Base-by-base conservation (phyloP, 2,797 vertebrate species). In the Cephalopachus bancanus region DNA sequence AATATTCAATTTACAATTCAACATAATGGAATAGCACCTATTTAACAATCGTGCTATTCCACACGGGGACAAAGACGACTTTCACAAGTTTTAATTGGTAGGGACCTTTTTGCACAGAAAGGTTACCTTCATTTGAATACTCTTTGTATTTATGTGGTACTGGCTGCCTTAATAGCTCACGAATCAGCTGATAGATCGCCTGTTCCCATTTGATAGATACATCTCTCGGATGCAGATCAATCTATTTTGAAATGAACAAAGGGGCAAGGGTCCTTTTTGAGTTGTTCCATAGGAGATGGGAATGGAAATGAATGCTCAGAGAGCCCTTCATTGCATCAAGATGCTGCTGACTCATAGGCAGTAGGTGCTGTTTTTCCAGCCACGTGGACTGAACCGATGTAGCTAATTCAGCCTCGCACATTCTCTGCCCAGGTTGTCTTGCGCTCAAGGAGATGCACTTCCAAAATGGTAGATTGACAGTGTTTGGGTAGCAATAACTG, bases 161-260 rank as follows among this genome's bases (percentile, higher is more conserved):
- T 72, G 69, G 22, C 51, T 96, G 69, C 64, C 86, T 92, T 86
- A 71, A 90, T 67, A 96, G 33, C 75, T 89, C 87, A 85, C 1
- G 3, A 93, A 79, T 97, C 76, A 83, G 76, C 28, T 30, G 87
- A 90, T 85, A 60, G 74, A 89, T 96, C 93, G 91, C 90, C 94
- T 89, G 55, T 85, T 24, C 67, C 33, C 62, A 60, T 96, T 94
- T 89, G 72, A 91, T 92, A 94, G 89, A 86, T 64, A 59, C 37
- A 67, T 55, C 79, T 93, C 83, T 95, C 71, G 91, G 76, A 89
- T 55, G 62, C 57, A 81, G 80, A 94, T 87, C 76, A 69, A 84
- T 88, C 80, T 97, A 26, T 85, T 97, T 97, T 84, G 90, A 94
- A 95, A 96, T 72, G 90, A 97, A 92, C 97, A 97, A 94, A 97